These are phyloP conservation scores for Melinaea menophilus DNA, from an alignment of 2,888 invertebrate genomes.

Conservation along the genomic window DNA sequence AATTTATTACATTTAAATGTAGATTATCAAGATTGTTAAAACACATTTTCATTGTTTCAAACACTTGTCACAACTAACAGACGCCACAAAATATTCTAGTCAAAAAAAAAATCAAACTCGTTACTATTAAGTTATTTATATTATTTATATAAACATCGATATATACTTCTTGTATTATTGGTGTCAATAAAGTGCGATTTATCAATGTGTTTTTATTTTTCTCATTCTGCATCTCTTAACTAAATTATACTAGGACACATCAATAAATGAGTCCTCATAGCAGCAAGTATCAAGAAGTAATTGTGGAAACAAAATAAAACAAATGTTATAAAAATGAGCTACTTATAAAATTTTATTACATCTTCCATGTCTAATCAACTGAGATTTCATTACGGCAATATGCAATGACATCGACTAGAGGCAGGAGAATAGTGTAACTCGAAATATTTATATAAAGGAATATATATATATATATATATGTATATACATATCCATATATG, in stretches of 20 bases:
- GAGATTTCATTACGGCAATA: not conserved
- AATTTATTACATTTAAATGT: too few relatives aligned
- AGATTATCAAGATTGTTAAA: too few relatives aligned
- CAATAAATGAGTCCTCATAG: too few relatives aligned
- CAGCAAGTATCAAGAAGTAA: too few relatives aligned
- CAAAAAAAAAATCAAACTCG: constrained; percentile 53
- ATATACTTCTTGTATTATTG: constrained; percentile 65
- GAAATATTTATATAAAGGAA: too few relatives aligned
- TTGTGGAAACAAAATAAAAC: not conserved
- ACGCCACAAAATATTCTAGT: constrained; percentile 56
- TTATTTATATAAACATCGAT: constrained; percentile 50
- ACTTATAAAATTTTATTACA: constrained; percentile 18
- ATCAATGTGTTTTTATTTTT: constrained; percentile 37
- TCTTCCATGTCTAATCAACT: constrained; percentile 7
- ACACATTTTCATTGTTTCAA: too few relatives aligned
- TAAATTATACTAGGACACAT: too few relatives aligned
- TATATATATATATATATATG: too few relatives aligned
- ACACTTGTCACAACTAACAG: constrained; percentile 1
- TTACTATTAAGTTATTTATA: constrained; percentile 65
- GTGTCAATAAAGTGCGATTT: constrained; percentile 66
- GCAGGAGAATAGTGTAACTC: not conserved
- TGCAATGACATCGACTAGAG: constrained; percentile 5
- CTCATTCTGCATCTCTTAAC: too few relatives aligned
- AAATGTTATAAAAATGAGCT: constrained; percentile 12
- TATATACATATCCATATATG: too few relatives aligned